Conservation (phyloP, 2,888 invertebrate species). For the Notodonta ziczac region DNA sequence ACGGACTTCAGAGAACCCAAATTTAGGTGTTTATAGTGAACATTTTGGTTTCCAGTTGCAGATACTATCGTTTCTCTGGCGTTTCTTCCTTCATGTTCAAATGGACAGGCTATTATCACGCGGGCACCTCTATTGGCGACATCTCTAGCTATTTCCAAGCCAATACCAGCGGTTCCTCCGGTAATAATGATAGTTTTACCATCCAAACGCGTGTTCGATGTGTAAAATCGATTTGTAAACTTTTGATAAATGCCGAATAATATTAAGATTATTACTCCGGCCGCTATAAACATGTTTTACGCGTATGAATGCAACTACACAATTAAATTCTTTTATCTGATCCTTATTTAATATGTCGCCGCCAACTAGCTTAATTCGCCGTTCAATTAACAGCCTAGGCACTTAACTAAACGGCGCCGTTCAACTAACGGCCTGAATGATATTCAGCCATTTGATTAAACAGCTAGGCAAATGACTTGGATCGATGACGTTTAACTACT, state of each 20-base stretch:
- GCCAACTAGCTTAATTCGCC: no score
- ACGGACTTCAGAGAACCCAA: background rate
- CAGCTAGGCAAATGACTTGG: no score
- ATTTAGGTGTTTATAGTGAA: background rate
- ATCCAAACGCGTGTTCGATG: conserved; percentile 42
- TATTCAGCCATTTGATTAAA: no score
- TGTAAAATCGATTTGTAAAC: conserved; percentile 18
- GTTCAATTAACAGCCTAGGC: no score
- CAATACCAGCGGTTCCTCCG: conserved; percentile 92
- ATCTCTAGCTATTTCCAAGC: conserved; percentile 88
- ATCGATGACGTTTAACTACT: no score
- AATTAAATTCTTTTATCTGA: no score
- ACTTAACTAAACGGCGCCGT: no score
- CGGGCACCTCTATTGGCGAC: conserved; percentile 89
- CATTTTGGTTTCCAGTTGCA: background rate
- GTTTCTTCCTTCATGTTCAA: background rate
- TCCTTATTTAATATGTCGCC: no score
- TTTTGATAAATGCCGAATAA: background rate
- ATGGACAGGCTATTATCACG: conserved; percentile 87
- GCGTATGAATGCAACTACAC: background rate
- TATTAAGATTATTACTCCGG: background rate
- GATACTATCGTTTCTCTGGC: background rate
- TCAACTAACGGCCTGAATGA: no score
- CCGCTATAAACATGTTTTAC: background rate
- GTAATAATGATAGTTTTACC: conserved; percentile 89